Percentiles rank a stretch among this genome's conserved stretches.
Evolutionary conservation across 2,797 vertebrate species (phyloP).

Genomic region (Sternarchorhynchus goeldii): DNA sequence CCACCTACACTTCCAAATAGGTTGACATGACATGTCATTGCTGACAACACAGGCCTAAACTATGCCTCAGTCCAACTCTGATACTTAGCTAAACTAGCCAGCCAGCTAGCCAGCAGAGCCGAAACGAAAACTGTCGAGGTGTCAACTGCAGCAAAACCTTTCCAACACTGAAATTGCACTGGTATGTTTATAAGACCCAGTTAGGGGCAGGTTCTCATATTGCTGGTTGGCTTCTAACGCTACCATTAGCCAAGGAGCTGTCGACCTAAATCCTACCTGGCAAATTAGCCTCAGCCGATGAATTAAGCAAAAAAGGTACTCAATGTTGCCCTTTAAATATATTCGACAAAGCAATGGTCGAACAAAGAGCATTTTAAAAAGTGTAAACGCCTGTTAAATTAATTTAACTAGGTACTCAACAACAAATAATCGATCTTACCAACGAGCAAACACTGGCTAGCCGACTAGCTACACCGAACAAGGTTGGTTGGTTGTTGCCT

Average conservation of each 20-base stretch:
- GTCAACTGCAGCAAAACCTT: background rate
- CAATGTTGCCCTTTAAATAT: background rate
- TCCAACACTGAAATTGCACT: background rate
- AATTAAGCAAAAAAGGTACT: background rate
- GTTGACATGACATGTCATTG: slow-evolving; percentile 45
- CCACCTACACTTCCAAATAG: slow-evolving; percentile 2
- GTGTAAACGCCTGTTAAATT: too few species aligned
- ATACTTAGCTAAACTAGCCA: background rate
- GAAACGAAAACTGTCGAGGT: background rate
- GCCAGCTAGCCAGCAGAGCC: background rate
- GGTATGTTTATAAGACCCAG: background rate
- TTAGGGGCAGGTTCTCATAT: background rate
- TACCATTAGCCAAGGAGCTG: background rate
- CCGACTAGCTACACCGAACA: too few species aligned
- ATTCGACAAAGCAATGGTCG: background rate
- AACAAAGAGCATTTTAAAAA: too few species aligned
- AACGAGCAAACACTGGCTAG: too few species aligned
- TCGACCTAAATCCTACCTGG: background rate
- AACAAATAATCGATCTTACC: too few species aligned
- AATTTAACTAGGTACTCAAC: too few species aligned
- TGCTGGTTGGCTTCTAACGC: background rate
- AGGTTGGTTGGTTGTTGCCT: too few species aligned
- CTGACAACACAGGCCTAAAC: slow-evolving; percentile 36
- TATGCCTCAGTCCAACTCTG: slow-evolving; percentile 1
- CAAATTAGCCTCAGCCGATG: background rate